phyloP scores from a whole-genome alignment of 2,797 vertebrate species.

The Myoxocephalus aenaeus region DNA sequence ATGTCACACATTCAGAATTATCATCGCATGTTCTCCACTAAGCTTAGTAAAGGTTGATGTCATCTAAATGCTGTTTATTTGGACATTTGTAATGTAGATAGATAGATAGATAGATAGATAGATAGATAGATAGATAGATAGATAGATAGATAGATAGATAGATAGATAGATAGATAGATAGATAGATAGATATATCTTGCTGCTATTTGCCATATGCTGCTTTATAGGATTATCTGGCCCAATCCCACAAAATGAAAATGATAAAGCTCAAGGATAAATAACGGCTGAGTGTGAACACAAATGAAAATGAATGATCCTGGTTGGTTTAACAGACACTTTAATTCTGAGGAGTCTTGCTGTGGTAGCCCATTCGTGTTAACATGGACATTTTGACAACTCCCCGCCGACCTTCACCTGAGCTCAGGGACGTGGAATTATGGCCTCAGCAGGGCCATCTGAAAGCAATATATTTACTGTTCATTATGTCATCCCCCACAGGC shows the following conservation, averaged over 20 bases:
- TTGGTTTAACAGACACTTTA: slow-evolving; percentile 55
- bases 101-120: not conserved
- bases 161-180: too few species aligned
- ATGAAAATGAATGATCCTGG: slow-evolving; percentile 58
- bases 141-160: too few species aligned
- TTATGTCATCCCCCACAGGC: slow-evolving; percentile 52
- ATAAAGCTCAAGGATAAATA: slow-evolving; percentile 57
- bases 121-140: not conserved
- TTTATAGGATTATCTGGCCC: slow-evolving; percentile 29
- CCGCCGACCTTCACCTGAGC: slow-evolving; percentile 73
- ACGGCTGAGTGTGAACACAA: slow-evolving; percentile 57
- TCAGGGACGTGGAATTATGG: slow-evolving; percentile 61
- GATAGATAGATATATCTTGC: not conserved
- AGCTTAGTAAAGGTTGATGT: slow-evolving; percentile 18
- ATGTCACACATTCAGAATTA: slow-evolving; percentile 24
- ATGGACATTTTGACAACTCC: slow-evolving; percentile 65
- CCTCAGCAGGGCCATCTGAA: slow-evolving; percentile 53
- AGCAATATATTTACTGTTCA: slow-evolving; percentile 71
- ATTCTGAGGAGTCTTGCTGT: slow-evolving; percentile 53
- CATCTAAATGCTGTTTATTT: slow-evolving; percentile 30
- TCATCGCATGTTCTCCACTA: slow-evolving; percentile 17
- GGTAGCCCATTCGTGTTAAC: slow-evolving; percentile 56
- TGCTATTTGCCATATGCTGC: slow-evolving; percentile 16
- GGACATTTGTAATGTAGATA: not conserved
- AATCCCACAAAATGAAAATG: slow-evolving; percentile 35